Evolutionary conservation across 2,113 vertebrate genomes (phyloP).

Genomic region (Sebastes fasciatus): DNA sequence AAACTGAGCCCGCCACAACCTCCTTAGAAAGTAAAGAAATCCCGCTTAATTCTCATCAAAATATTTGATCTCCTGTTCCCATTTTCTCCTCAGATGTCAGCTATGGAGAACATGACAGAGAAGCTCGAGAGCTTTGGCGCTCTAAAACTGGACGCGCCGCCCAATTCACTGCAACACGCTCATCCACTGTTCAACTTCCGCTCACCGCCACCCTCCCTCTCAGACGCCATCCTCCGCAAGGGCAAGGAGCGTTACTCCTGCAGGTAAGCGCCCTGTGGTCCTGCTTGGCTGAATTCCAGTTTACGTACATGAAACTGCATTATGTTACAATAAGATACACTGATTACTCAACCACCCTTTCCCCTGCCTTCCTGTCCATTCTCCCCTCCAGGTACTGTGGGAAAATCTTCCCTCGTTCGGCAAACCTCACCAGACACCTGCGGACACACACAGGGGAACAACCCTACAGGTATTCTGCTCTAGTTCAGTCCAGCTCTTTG

Average conservation of each 20-base stretch:
- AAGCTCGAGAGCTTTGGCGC: constrained; percentile 96
- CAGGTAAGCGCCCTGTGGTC: constrained; percentile 84
- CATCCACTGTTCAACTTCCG: constrained; percentile 98
- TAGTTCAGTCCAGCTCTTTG: not conserved
- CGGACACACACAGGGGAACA: constrained; percentile 98
- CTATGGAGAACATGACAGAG: constrained; percentile 99
- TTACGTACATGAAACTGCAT: not conserved
- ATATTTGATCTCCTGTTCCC: constrained; percentile 1
- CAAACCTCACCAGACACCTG: constrained; percentile 98
- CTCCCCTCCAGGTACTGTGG: constrained; percentile 92
- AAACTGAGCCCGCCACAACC: too few species aligned
- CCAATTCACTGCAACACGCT: constrained; percentile 92
- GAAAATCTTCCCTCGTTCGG: constrained; percentile 98
- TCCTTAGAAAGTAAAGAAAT: not conserved
- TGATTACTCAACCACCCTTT: not conserved
- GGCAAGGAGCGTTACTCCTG: constrained; percentile 99
- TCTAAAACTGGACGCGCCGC: constrained; percentile 90
- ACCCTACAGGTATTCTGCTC: constrained; percentile 91
- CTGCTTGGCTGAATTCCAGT: not conserved
- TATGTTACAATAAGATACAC: not conserved
- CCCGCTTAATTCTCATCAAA: not conserved
- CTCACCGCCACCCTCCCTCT: constrained; percentile 93
- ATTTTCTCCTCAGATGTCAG: constrained; percentile 89
- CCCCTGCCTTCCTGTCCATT: constrained; percentile 3
- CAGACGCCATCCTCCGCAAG: constrained; percentile 98